Conservation (phyloP, 2,113 vertebrate genomes). For the Zeus faber region DNA sequence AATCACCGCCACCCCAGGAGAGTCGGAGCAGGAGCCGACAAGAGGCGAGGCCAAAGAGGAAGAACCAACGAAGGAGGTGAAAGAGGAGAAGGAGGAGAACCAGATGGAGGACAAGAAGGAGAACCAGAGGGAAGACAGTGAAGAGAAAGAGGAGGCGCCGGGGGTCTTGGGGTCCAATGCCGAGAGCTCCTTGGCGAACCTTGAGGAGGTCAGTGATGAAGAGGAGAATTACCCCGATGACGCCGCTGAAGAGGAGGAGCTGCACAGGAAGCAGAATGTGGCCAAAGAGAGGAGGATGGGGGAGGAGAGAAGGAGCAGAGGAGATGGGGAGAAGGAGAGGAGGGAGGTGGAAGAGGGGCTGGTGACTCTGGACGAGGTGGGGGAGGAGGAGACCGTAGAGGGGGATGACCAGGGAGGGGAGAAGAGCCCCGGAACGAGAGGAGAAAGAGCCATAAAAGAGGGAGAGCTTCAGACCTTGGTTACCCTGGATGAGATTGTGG, state of each 20-base stretch:
- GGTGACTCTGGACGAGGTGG: slow-evolving; percentile 15
- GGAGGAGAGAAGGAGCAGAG: slow-evolving; percentile 24
- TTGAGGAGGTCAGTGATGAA: slow-evolving; percentile 86
- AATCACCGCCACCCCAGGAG: no score
- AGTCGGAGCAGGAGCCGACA: no score
- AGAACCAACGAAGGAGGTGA: no score
- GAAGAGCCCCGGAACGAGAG: slow-evolving; percentile 13
- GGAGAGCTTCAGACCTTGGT: slow-evolving; percentile 54
- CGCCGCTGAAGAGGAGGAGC: slow-evolving; percentile 75
- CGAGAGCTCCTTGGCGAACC: slow-evolving; percentile 66
- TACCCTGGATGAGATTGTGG: slow-evolving; percentile 59
- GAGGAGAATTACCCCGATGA: slow-evolving; percentile 81
- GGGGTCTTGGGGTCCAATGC: background rate
- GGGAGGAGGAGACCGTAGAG: background rate
- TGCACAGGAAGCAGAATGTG: slow-evolving; percentile 25
- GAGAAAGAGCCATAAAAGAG: slow-evolving; percentile 3
- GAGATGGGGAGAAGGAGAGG: slow-evolving; percentile 16
- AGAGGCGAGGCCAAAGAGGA: no score
- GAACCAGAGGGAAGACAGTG: background rate
- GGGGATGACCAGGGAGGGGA: background rate
- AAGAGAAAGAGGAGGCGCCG: background rate
- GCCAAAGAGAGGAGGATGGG: background rate
- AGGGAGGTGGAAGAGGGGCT: no score
- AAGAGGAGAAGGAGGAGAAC: background rate
- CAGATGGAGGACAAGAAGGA: background rate